Conservation (phyloP, 2,797 vertebrate genomes). For the Melanotaenia pygmaea region DNA sequence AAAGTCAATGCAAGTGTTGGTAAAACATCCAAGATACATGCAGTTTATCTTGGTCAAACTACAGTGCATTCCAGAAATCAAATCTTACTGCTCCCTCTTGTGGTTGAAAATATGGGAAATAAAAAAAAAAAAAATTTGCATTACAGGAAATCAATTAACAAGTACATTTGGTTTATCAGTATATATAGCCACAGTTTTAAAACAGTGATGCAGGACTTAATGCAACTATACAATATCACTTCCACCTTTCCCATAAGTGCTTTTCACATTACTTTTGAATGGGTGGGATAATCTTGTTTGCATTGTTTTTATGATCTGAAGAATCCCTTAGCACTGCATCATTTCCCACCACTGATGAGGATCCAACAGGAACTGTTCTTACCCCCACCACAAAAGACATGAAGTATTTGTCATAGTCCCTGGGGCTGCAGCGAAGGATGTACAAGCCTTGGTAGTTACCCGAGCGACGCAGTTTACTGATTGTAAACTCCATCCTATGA, state of each 20-base stretch:
- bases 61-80: not conserved
- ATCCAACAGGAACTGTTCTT: conserved; percentile 55
- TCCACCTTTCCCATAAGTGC: not conserved
- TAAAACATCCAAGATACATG: not conserved
- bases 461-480: conserved; percentile 88
- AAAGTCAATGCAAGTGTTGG: not conserved
- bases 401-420: conserved; percentile 95
- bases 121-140: not conserved
- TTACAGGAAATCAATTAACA: not conserved
- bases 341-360: not conserved
- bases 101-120: conserved; percentile 11
- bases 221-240: not conserved
- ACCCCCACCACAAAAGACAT: conserved; percentile 96
- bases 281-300: not conserved
- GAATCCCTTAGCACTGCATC: not conserved
- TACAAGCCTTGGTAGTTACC: conserved; percentile 92
- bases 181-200: not conserved
- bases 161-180: not conserved
- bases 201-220: not conserved
- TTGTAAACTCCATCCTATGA: conserved; percentile 94
- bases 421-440: conserved; percentile 94
- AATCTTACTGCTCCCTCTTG: conserved; percentile 29
- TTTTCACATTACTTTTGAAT: not conserved
- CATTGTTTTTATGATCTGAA: not conserved
- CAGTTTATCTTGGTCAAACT: not conserved